Evolutionary conservation across 2,113 vertebrate genomes (phyloP), one percentile per base, ranked within the genome.

Genomic region (Poeciliopsis retropinna): DNA sequence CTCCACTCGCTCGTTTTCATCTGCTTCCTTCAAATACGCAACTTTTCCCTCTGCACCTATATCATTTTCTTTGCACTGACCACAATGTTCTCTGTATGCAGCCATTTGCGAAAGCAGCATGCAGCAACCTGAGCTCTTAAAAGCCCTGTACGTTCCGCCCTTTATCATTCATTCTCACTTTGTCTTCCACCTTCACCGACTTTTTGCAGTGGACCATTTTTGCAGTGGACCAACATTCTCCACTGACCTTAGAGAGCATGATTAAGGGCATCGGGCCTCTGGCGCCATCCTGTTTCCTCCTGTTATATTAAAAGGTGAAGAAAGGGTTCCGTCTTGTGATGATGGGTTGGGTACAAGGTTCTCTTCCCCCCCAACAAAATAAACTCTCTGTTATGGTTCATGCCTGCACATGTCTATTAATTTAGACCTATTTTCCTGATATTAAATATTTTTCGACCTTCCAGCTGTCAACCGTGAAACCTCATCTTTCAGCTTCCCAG

Each of bases 281-380:
- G 90, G 89, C 89, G 64, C 87, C 88, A 85, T 80, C 91, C 81
- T 76, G 85, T 91, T 93, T 92, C 91, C 90, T 88, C 86, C 85
- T 78, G 69, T 93, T 90, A 93, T 93, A 95, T 95, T 94, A 95
- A 94, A 94, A 93, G 91, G 89, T 86, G 93, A 86, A 89, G 93
- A 95, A 94, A 94, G 88, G 87, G 85, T 80, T 90, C 87, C 70
- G 84, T 91, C 90, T 88, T 85, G 88, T 78, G 85, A 91, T 90
- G 89, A 90, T 77, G 86, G 87, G 90, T 88, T 63, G 70, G 83
- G 81, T 87, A 88, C 86, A 87, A 47, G 76, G 87, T 83, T 86
- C 85, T 85, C 80, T 76, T 67, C 72, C 8, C 77, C 72, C 77
- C 84, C 79, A 79, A 79, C 11, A 71, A 41, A 60, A 77, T 11